A percentile compares a stretch with the other conserved stretches of the same genome.
phyloP scores from a whole-genome alignment of 2,797 vertebrate species.

The Sebastes hubbsi region DNA sequence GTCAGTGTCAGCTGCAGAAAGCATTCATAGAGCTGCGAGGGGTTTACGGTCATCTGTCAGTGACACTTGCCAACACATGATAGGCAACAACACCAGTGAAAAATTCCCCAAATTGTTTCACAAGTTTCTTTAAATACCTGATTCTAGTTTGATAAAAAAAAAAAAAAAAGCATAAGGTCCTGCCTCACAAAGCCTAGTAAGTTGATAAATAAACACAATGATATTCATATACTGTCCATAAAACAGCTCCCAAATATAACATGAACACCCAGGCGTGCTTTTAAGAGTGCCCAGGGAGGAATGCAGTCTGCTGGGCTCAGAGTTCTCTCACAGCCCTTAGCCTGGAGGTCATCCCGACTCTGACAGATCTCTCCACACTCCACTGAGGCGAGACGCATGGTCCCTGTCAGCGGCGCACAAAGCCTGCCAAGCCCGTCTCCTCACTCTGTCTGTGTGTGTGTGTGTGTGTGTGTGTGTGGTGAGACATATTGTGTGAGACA shows the following conservation, averaged over 20 bases:
- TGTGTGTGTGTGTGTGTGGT: background rate
- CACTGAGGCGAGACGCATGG: constrained; percentile 68
- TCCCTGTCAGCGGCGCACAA: constrained; percentile 54
- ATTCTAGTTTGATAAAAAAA: background rate
- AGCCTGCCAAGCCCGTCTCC: constrained; percentile 51
- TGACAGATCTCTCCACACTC: constrained; percentile 72
- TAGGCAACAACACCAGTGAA: background rate
- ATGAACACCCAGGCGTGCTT: background rate
- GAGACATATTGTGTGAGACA: background rate
- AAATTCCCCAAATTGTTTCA: constrained; percentile 20
- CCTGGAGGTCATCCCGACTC: constrained; percentile 65
- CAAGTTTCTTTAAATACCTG: background rate
- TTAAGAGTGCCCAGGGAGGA: constrained; percentile 22
- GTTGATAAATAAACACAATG: background rate
- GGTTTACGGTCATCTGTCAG: constrained; percentile 20
- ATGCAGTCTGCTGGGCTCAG: constrained; percentile 36
- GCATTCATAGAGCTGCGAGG: constrained; percentile 4
- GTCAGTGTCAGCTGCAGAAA: constrained; percentile 43
- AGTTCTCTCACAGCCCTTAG: constrained; percentile 50
- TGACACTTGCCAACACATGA: constrained; percentile 4
- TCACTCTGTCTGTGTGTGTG: background rate
- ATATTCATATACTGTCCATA: too few relatives aligned
- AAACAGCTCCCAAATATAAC: background rate
- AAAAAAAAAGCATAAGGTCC: background rate
- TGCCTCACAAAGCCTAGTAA: background rate